Base-by-base conservation (phyloP, 2,888 invertebrate genomes). In the Brassicogethes aeneus region DNA sequence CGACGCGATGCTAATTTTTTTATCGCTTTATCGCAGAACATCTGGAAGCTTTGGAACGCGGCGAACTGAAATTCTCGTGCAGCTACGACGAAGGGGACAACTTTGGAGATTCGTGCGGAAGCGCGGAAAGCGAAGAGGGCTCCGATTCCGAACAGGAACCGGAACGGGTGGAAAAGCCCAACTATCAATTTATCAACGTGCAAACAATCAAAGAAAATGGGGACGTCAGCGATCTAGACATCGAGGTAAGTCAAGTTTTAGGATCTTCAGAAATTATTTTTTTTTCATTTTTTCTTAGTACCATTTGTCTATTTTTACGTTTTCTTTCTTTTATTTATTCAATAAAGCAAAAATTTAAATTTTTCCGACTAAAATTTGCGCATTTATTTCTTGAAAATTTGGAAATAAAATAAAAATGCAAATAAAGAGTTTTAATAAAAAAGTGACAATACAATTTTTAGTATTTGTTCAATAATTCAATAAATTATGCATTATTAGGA, bases 51-150 rank as follows among this genome's bases (percentile, higher is more conserved):
- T 62, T 92, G 31, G 91, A 92, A 64, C 75, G 86, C 2, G 91
- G 92, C 1, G 91, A 91, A 67, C 80, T 92, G 80, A 91, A 91
- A 61, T 87, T 89, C 65, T 76, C 75, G 16, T 75, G 76, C 37
- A 70, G 72, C 34, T 67, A 62, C 61, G 68, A 66, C 34, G 68
- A 68, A 41, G 55, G 57, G 3, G 66, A 65, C 40, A 63, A 62
- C 15, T 69, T 66, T 43, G 79, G 77, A 5, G 74, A 73, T 54
- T 72, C 71, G 1, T 73, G 73, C 33, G 77, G 78, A 32, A 75
- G 77, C 15, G 81, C 83, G 37, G 82, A 80, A 33, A 82, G 82
- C 50, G 77, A 76, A 1, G 82, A 82, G 41, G 79, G 72, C 7
- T 80, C 79, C 1, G 77, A 76, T 33, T 71, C 70, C 16, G 76